Evolutionary conservation across 2,888 invertebrate genomes (phyloP).

Genomic region (Noctua janthe): DNA sequence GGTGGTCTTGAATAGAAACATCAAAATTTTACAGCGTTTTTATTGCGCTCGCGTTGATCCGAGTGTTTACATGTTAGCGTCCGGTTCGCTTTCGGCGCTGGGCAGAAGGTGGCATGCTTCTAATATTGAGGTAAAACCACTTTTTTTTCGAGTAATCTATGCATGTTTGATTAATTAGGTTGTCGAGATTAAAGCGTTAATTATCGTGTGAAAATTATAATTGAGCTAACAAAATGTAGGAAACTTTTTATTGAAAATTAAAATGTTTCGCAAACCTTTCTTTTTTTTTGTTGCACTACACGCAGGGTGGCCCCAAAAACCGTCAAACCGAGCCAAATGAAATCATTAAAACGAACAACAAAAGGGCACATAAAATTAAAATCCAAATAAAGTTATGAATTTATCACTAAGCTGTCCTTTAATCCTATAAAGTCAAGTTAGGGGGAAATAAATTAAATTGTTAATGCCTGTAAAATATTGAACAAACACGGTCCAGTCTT

Average conservation of each 20-base stretch:
- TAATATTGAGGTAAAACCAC: slow-evolving; percentile 70
- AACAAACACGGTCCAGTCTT: slow-evolving; percentile 70
- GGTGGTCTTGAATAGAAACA: slow-evolving; percentile 88
- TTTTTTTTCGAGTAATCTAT: slow-evolving; percentile 67
- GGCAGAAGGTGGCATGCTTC: slow-evolving; percentile 75
- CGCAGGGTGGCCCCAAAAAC: slow-evolving; percentile 51
- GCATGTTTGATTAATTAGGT: slow-evolving; percentile 62
- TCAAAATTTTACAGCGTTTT: slow-evolving; percentile 90
- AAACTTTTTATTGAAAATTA: background rate
- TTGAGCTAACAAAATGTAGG: background rate
- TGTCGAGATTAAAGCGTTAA: slow-evolving; percentile 58
- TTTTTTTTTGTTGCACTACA: slow-evolving; percentile 26
- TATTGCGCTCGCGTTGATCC: slow-evolving; percentile 86
- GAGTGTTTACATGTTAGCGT: slow-evolving; percentile 86
- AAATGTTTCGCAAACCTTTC: background rate
- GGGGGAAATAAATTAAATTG: slow-evolving; percentile 75
- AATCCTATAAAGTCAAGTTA: slow-evolving; percentile 71
- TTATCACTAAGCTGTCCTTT: slow-evolving; percentile 72
- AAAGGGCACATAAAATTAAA: slow-evolving; percentile 66
- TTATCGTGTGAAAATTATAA: slow-evolving; percentile 56
- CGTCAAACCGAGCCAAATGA: slow-evolving; percentile 47
- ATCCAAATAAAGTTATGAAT: slow-evolving; percentile 74
- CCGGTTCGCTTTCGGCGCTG: slow-evolving; percentile 78
- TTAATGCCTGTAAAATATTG: slow-evolving; percentile 76
- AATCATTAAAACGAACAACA: slow-evolving; percentile 63